These are phyloP conservation scores for Zaprionus tsacasi DNA, from an alignment of 1,140 invertebrate species.

Conservation along the genomic window DNA sequence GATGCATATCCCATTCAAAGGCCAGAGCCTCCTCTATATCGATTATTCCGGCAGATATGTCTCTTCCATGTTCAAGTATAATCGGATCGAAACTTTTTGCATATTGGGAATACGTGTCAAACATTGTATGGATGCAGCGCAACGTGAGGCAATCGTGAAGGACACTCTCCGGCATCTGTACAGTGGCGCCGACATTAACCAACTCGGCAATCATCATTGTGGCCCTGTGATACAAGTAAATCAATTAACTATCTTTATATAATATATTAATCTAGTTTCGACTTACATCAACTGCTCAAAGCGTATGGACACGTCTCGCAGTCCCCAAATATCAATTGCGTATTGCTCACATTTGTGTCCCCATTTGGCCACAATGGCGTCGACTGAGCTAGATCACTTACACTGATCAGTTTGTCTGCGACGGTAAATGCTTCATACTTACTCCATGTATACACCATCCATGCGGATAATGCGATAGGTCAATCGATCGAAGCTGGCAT, in stretches of 20 bases:
- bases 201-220: conserved; percentile 60
- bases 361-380: conserved; percentile 56
- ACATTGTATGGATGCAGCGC: conserved; percentile 63
- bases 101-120: conserved; percentile 61
- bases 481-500: conserved; percentile 59
- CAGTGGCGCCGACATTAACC: neutral
- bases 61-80: conserved; percentile 1
- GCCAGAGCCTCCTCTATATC: conserved; percentile 55
- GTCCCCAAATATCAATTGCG: conserved; percentile 67
- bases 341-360: conserved; percentile 39
- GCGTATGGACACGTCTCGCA: conserved; percentile 65
- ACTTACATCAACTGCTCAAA: conserved; percentile 68
- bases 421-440: conserved; percentile 2
- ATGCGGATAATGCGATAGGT: conserved; percentile 67
- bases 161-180: conserved; percentile 61
- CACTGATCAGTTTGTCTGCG: neutral
- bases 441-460: conserved; percentile 72
- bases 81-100: conserved; percentile 63
- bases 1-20: conserved; percentile 64
- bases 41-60: conserved; percentile 58
- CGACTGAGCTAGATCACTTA: conserved; percentile 34
- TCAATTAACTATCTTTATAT: neutral
- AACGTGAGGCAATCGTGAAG: conserved; percentile 64
- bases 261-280: neutral
- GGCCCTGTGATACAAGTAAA: conserved; percentile 27